Evolutionary conservation across 2,113 vertebrate genomes (phyloP).

Genomic region (Grus americana): DNA sequence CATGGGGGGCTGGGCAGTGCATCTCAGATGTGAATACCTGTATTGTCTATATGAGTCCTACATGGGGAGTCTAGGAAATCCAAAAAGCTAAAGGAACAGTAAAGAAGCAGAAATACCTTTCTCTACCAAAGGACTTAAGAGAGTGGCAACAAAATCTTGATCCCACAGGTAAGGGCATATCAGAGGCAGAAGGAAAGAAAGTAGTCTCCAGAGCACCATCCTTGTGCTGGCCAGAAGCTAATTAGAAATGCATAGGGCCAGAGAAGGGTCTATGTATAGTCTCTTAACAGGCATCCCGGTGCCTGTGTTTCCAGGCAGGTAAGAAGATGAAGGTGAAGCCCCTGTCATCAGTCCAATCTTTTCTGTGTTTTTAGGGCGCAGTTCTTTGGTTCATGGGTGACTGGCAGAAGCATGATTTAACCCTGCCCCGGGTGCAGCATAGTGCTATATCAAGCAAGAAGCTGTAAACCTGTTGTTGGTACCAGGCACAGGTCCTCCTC

Average conservation of each 20-base stretch:
- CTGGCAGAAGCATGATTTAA: not conserved
- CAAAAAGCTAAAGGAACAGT: not conserved
- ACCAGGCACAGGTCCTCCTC: not conserved
- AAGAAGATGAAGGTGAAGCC: not conserved
- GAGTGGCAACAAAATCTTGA: not conserved
- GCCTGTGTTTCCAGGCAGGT: not conserved
- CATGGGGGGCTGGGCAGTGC: not conserved
- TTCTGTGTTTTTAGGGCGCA: not conserved
- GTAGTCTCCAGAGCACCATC: not conserved
- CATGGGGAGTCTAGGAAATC: not conserved
- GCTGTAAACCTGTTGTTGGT: not conserved
- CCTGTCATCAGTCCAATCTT: not conserved
- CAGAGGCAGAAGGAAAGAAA: not conserved
- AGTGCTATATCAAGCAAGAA: not conserved
- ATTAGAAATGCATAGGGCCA: not conserved
- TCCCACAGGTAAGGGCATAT: not conserved
- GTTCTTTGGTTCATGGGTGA: not conserved
- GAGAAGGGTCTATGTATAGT: not conserved
- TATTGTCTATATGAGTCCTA: not conserved
- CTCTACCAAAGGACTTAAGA: not conserved
- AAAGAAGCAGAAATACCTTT: not conserved
- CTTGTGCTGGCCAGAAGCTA: not conserved
- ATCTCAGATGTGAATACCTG: not conserved
- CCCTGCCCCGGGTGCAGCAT: not conserved
- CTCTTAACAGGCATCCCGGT: not conserved